Conservation (phyloP, 2,888 invertebrate genomes). For the Ichneumoninae sp. region DNA sequence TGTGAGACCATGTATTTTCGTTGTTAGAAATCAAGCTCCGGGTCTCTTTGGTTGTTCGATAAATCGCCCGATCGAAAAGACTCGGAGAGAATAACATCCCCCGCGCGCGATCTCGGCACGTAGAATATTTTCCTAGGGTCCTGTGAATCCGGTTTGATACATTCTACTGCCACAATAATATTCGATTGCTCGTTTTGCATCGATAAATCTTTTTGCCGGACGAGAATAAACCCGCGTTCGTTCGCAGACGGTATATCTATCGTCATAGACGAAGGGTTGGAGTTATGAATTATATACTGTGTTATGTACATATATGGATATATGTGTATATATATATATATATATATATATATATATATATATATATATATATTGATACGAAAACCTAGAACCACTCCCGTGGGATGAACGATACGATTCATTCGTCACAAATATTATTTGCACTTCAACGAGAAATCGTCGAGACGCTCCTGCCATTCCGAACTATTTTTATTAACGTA, state of each 20-base stretch:
- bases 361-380: conserved; percentile 23
- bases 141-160: conserved; percentile 21
- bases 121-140: not conserved
- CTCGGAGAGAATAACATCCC: conserved; percentile 3
- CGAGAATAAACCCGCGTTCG: conserved; percentile 21
- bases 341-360: not conserved
- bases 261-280: conserved; percentile 17
- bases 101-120: not conserved
- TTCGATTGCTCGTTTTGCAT: conserved; percentile 12
- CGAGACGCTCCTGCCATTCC: not conserved
- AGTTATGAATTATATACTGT: conserved; percentile 7
- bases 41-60: conserved; percentile 19
- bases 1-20: conserved; percentile 8
- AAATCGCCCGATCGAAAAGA: conserved; percentile 28
- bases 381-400: conserved; percentile 70
- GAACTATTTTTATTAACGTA: not conserved
- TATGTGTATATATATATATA: not conserved
- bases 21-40: conserved; percentile 34
- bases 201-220: conserved; percentile 17
- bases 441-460: conserved; percentile 23
- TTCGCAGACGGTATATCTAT: conserved; percentile 5
- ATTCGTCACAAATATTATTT: conserved; percentile 63
- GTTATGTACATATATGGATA: not conserved
- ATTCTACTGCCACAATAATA: conserved; percentile 15
- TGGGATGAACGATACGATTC: conserved; percentile 66